Evolutionary conservation across 53 echinoderm and acorn worm species (phyloP), one percentile per base, ranked within the genome.

Genomic region (Holothuria scabra): DNA sequence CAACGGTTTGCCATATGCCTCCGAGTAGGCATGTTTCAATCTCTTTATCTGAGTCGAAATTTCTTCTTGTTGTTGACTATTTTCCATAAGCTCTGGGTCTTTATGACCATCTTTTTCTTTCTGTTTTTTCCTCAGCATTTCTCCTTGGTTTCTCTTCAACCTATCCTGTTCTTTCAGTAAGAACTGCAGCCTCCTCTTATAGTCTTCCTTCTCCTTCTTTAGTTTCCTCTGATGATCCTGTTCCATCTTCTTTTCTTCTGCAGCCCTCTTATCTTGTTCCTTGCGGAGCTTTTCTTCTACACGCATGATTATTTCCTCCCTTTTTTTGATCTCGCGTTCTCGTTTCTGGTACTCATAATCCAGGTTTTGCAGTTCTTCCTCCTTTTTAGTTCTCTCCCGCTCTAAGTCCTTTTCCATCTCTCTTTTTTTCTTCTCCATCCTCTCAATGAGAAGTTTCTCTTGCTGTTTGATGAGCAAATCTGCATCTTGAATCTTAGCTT

Each of bases 11-110:
- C 64, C 86, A 38, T 82, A 81, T 28, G 81, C 92, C 44, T 68
- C 84, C 13, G 87, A 58, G 41, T 85, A 90, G n/a, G 89, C 89
- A 11, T 59, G 84, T 24, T 90, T 82, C 21, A 99, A 86, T 7
- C 58, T 41, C 49, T 82, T 81, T 41, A 99, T 87, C 76, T 99
- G 91, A 64, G 83, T 78, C 7, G 70, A 28, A 66, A 99, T 93
- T 78, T 92, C 87, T 52, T 95, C 93, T 67, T 99, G 99, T 28
- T 89, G 86, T 59, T 84, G 41, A 58, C 64, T 89, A 55, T 91
- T 99, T 62, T 97, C 87, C 72, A 81, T 38, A 28, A 99, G 64
- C 24, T 90, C 85, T 55, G 95, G 87, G 65, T 99, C 99, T 84
- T 88, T 90, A 56, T 92, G 89, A 21, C 96, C 91, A 67, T 87